Evolutionary conservation across 1,140 invertebrate species (phyloP).

Genomic region (Drosophila sucinea): DNA sequence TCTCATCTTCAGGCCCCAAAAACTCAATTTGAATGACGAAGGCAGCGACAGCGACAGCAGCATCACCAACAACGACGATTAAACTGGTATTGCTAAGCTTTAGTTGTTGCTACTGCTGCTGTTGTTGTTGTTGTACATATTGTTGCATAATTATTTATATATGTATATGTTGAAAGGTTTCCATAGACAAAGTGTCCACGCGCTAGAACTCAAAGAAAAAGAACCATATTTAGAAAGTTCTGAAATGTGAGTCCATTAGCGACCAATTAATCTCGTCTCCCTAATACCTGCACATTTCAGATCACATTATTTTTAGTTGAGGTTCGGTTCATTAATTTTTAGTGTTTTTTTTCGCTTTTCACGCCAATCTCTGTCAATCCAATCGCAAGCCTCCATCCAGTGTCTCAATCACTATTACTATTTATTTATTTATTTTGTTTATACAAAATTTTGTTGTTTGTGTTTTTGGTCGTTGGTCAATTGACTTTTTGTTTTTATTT

Average conservation of each 20-base stretch:
- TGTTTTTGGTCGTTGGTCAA: background rate
- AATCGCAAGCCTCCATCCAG: conserved; percentile 23
- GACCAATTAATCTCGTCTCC: conserved; percentile 37
- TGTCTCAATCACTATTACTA: conserved; percentile 36
- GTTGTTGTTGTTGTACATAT: conserved; percentile 6
- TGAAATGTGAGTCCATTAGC: conserved; percentile 28
- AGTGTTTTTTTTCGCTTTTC: conserved; percentile 22
- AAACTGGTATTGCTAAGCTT: conserved; percentile 61
- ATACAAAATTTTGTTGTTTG: conserved; percentile 15
- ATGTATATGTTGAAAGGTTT: background rate
- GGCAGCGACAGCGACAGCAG: conserved; percentile 39
- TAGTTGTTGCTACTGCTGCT: conserved; percentile 2
- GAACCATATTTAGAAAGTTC: conserved; percentile 25
- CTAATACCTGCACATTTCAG: conserved; percentile 7
- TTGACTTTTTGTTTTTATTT: background rate
- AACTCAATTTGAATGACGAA: conserved; percentile 71
- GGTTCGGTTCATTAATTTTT: conserved; percentile 9
- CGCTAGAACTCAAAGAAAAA: conserved; percentile 14
- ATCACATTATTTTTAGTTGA: background rate
- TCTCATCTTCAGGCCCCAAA: conserved; percentile 69
- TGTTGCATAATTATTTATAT: conserved; percentile 69
- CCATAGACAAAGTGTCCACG: conserved; percentile 12
- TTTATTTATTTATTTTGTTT: conserved; percentile 41
- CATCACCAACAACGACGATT: conserved; percentile 27
- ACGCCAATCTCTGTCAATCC: conserved; percentile 57